Percentiles rank a stretch among this genome's conserved stretches.
These are phyloP conservation scores for Lasius fuliginosus DNA, from an alignment of 2,888 invertebrate genomes.

Conservation along the genomic window DNA sequence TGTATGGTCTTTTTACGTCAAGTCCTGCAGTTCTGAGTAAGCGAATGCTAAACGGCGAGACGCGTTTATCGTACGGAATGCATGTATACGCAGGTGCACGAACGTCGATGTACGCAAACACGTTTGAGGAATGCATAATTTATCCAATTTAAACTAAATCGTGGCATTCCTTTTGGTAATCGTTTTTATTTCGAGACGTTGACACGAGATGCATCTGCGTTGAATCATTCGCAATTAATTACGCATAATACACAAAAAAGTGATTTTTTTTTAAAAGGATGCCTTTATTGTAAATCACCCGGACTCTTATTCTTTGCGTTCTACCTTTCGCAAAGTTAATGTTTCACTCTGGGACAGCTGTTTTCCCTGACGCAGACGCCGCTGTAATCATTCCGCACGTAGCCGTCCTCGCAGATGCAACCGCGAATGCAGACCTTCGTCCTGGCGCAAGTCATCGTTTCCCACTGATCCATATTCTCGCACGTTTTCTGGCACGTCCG, in stretches of 20 bases:
- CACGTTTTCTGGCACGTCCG: conserved; percentile 73
- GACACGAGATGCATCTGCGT: conserved; percentile 34
- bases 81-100: conserved; percentile 47
- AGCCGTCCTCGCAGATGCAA: conserved; percentile 71
- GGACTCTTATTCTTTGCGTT: background rate
- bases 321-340: conserved; percentile 35
- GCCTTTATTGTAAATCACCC: background rate
- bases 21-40: conserved; percentile 23
- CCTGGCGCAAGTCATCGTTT: conserved; percentile 60
- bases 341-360: conserved; percentile 61
- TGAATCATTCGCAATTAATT: conserved; percentile 28
- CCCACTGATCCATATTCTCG: conserved; percentile 66
- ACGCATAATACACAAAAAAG: background rate
- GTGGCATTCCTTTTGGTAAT: conserved; percentile 17
- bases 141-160: conserved; percentile 49
- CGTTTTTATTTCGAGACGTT: conserved; percentile 35
- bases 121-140: conserved; percentile 51
- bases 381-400: conserved; percentile 63
- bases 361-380: conserved; percentile 63
- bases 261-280: background rate
- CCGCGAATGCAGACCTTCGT: conserved; percentile 71
- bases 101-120: conserved; percentile 42
- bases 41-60: conserved; percentile 28
- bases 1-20: conserved; percentile 33
- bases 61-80: conserved; percentile 44